phyloP scores from a whole-genome alignment of 2,113 vertebrate species.

The Solea solea region DNA sequence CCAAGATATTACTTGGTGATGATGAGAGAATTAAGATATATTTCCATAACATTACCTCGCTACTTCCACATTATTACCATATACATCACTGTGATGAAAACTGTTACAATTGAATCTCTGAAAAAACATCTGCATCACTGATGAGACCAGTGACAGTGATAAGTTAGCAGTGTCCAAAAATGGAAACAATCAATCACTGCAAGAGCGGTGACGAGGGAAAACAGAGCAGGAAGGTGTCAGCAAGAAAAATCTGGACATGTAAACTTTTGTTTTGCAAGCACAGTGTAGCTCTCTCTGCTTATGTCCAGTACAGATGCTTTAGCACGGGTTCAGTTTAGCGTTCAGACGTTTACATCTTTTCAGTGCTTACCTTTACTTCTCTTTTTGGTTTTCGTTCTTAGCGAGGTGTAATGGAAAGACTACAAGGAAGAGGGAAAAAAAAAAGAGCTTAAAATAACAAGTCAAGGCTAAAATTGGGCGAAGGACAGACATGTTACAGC shows the following conservation, averaged over 20 bases:
- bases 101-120: too few species aligned
- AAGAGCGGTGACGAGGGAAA: neutral
- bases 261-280: slow-evolving; percentile 4
- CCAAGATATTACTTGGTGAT: too few species aligned
- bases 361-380: slow-evolving; percentile 87
- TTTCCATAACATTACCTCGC: too few species aligned
- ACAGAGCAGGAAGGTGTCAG: neutral
- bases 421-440: slow-evolving; percentile 67
- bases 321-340: neutral
- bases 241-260: slow-evolving; percentile 2
- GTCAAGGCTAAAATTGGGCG: neutral
- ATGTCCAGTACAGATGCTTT: neutral
- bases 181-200: slow-evolving; percentile 5
- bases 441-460: slow-evolving; percentile 36
- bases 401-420: slow-evolving; percentile 91
- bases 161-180: neutral
- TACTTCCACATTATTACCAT: too few species aligned
- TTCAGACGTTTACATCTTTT: neutral
- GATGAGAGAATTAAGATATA: too few species aligned
- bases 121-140: too few species aligned
- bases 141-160: too few species aligned
- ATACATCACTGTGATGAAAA: too few species aligned
- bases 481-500: neutral
- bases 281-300: slow-evolving; percentile 1
- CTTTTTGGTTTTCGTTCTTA: slow-evolving; percentile 92